phyloP scores from a whole-genome alignment of 2,113 vertebrate species.

The Rhynchomys soricoides region DNA sequence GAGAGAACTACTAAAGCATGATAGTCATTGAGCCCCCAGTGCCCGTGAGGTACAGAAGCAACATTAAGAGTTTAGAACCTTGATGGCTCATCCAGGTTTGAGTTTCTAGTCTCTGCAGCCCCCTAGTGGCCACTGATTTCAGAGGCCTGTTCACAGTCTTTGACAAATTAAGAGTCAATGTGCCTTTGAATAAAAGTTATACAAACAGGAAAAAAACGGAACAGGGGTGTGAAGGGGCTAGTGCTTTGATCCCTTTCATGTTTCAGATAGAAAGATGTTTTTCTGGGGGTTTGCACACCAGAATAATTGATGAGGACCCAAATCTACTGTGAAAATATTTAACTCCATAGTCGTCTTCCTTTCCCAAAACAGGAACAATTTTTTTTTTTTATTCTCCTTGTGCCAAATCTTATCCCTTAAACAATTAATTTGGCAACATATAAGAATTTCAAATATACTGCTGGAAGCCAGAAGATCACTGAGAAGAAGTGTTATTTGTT shows the following conservation, averaged over 20 bases:
- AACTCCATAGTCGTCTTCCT: neutral
- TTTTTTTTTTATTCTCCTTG: constrained; percentile 2
- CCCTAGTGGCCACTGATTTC: constrained; percentile 68
- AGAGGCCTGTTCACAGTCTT: neutral
- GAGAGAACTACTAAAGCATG: constrained; percentile 11
- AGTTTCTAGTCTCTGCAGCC: constrained; percentile 78
- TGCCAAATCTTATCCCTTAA: neutral
- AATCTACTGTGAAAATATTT: neutral
- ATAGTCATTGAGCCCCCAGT: constrained; percentile 32
- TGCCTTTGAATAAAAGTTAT: constrained; percentile 41
- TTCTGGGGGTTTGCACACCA: neutral
- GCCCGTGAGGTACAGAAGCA: neutral
- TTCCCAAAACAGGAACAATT: neutral
- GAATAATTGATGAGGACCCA: constrained; percentile 2
- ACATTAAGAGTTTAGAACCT: neutral
- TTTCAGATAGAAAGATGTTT: constrained; percentile 25
- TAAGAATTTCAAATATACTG: neutral
- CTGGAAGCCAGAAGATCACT: neutral
- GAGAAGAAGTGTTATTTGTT: neutral
- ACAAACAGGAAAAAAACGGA: neutral
- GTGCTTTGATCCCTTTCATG: neutral
- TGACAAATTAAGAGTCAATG: neutral
- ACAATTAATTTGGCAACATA: neutral
- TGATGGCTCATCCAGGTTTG: neutral
- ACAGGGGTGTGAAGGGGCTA: neutral